Conservation (phyloP, 2,113 vertebrate species). For the Oncorhynchus clarkii region DNA sequence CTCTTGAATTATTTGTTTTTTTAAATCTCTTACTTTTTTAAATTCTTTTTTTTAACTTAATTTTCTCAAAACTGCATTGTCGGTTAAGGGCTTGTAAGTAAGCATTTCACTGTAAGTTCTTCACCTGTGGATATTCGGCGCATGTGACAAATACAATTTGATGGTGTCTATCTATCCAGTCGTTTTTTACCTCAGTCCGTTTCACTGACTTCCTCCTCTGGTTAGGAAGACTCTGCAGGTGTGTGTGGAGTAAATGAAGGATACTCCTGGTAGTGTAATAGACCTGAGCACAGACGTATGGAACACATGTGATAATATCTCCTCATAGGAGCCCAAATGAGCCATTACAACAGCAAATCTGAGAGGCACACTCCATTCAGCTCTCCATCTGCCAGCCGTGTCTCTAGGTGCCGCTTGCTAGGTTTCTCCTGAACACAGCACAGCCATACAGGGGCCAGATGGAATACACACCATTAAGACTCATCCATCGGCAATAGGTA, state of each 20-base stretch:
- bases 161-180: not conserved
- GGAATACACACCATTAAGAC: constrained; percentile 62
- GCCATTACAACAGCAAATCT: constrained; percentile 73
- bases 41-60: too few relatives aligned
- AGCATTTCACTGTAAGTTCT: too few relatives aligned
- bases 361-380: constrained; percentile 69
- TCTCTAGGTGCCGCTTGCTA: constrained; percentile 54
- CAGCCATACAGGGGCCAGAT: constrained; percentile 62
- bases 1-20: too few relatives aligned
- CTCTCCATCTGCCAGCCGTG: constrained; percentile 69
- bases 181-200: constrained; percentile 29
- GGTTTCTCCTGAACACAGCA: constrained; percentile 63
- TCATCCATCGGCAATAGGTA: constrained; percentile 56
- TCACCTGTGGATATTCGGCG: too few relatives aligned
- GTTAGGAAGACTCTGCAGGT: constrained; percentile 57
- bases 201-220: constrained; percentile 28
- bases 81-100: too few relatives aligned
- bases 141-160: not conserved
- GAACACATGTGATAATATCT: constrained; percentile 76
- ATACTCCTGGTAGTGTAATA: constrained; percentile 58
- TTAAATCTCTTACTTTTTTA: too few relatives aligned
- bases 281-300: constrained; percentile 71
- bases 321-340: constrained; percentile 77
- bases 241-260: constrained; percentile 54
- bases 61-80: too few relatives aligned